Percentiles rank a stretch among this genome's conserved stretches.
Evolutionary conservation across 2,888 invertebrate species (phyloP).

Genomic region (Drosophila bunnanda): DNA sequence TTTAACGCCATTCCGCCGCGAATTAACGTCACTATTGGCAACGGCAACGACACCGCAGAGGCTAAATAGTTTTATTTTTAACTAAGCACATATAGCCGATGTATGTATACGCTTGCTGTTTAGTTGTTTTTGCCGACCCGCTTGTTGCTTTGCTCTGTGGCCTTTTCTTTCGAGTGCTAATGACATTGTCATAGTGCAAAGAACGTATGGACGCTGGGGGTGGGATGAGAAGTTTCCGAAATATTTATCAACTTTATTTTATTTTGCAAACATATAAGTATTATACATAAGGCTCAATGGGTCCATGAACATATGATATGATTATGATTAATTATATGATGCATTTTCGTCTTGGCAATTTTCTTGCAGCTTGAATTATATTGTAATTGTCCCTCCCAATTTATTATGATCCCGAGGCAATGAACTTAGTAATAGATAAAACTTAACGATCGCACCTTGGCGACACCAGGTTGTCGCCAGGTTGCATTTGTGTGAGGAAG

Average conservation of each 20-base stretch:
- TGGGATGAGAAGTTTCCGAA: conserved; percentile 16
- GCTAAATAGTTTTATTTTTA: conserved; percentile 78
- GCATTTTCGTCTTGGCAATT: too few species aligned
- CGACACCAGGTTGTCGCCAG: conserved; percentile 59
- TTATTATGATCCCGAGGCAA: too few species aligned
- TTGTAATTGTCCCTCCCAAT: too few species aligned
- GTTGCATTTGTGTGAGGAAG: conserved; percentile 24
- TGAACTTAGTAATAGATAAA: too few species aligned
- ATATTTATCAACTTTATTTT: background rate
- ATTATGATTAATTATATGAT: too few species aligned
- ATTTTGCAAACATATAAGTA: background rate
- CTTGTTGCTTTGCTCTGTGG: conserved; percentile 43
- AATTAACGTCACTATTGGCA: conserved; percentile 65
- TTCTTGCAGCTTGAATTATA: too few species aligned
- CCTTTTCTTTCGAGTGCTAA: conserved; percentile 53
- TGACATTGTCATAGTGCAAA: conserved; percentile 47
- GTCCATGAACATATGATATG: too few species aligned
- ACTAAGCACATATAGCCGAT: conserved; percentile 31
- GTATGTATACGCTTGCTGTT: conserved; percentile 7
- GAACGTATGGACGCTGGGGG: conserved; percentile 37
- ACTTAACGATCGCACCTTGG: conserved; percentile 39
- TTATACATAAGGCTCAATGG: too few species aligned
- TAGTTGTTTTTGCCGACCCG: conserved; percentile 37
- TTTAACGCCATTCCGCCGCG: conserved; percentile 15
- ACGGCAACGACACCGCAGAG: conserved; percentile 63